Conservation (phyloP, 1,140 invertebrate species). For the Acromyrmex charruanus region DNA sequence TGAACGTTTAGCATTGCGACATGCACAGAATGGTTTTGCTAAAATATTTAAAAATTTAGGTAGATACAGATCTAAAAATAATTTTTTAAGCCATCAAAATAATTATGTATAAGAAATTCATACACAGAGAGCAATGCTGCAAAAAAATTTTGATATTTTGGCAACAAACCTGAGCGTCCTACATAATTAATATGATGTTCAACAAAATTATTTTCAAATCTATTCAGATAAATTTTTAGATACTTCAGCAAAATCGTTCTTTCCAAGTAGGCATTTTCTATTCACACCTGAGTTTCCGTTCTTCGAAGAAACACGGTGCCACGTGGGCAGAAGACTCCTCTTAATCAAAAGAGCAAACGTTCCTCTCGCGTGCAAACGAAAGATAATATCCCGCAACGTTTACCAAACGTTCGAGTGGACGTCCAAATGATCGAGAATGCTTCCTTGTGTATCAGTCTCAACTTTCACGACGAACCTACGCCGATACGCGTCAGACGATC, state of each 20-base stretch:
- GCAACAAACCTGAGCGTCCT: too few species aligned
- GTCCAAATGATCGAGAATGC: constrained; percentile 54
- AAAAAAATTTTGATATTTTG: too few species aligned
- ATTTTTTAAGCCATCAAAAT: too few species aligned
- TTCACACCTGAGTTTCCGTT: constrained; percentile 11
- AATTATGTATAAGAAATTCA: too few species aligned
- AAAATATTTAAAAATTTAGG: too few species aligned
- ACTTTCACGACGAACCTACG: constrained; percentile 52
- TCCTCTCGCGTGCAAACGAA: constrained; percentile 64
- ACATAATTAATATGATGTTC: too few species aligned
- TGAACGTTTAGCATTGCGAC: neutral
- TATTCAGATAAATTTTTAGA: too few species aligned
- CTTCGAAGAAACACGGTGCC: constrained; percentile 53
- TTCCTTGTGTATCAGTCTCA: constrained; percentile 47
- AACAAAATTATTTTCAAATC: too few species aligned
- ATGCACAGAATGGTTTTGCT: too few species aligned
- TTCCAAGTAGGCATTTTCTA: neutral
- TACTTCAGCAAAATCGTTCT: too few species aligned
- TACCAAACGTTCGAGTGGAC: constrained; percentile 54
- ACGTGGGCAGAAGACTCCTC: constrained; percentile 18
- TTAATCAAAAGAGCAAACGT: constrained; percentile 67
- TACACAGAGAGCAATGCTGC: too few species aligned
- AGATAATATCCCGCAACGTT: constrained; percentile 62
- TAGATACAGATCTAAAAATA: too few species aligned
- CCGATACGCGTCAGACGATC: neutral